Base-by-base conservation (phyloP, 2,113 vertebrate genomes). In the Triplophysa rosa region DNA sequence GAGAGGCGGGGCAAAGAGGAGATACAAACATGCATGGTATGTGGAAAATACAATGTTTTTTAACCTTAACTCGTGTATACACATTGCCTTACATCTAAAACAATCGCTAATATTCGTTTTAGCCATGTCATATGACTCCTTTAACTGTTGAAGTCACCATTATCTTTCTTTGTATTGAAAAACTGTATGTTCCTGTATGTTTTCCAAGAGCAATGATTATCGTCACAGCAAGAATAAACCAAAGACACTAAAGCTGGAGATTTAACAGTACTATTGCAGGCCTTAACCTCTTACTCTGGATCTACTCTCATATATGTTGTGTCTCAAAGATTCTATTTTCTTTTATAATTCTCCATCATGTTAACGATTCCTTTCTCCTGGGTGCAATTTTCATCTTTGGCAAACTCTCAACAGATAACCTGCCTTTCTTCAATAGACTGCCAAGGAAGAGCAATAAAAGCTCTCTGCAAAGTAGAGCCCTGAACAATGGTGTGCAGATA, bases 351-450 rank as follows among this genome's bases (percentile, higher is more conserved):
- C 88, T 90, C 84, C 78, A 73, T 88, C 84, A 81, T 86, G 79
- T 87, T 87, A 89, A 90, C 83, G 52, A 78, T 80, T 78, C 23
- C 24, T 77, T 86, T 79, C 88, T 87, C 90, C 59, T 21, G 84
- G 83, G 86, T 84, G 80, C 83, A 84, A 89, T 90, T 70, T 86
- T 88, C 74, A 85, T 66, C 66, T 74, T 83, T 77, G 61, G 76
- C 82, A 73, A 87, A 86, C 81, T 82, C 86, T 88, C 87, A 88
- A 87, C 86, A 89, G 84, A 91, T 86, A 87, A 89, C 87, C 88
- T 83, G 80, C 85, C 87, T 85, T 87, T 83, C 80, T 62, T 79
- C 77, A 84, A 68, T 86, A 84, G 78, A 87, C 82, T 52, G 84
- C 84, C 89, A 83, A 88, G 54, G 85, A 77, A 82, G 65, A 80